These are phyloP conservation scores for Ammodytes marinus DNA, from an alignment of 2,113 vertebrate species.

Conservation along the genomic window DNA sequence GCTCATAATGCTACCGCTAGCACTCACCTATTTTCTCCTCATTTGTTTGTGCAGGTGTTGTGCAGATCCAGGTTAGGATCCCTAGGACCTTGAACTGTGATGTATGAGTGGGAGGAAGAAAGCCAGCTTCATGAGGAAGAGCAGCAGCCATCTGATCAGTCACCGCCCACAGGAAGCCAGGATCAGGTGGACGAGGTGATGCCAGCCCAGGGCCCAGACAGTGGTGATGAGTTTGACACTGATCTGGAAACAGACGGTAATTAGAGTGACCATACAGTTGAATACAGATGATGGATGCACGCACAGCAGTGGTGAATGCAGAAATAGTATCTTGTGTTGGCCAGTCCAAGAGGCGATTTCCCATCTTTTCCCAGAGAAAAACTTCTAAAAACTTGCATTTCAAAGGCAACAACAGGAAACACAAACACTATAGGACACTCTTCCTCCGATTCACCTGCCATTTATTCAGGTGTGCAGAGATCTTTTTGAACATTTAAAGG, in stretches of 20 bases:
- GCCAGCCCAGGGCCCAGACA: conserved; percentile 28
- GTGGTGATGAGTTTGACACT: conserved; percentile 73
- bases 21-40: neutral
- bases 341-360: too few relatives aligned
- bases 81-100: neutral
- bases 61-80: neutral
- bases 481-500: too few relatives aligned
- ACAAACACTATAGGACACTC: too few relatives aligned
- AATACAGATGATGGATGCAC: neutral
- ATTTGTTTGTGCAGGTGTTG: neutral
- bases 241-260: conserved; percentile 82
- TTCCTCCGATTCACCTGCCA: too few relatives aligned
- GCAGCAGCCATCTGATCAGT: neutral
- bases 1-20: neutral
- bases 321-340: too few relatives aligned
- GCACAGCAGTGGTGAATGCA: too few relatives aligned
- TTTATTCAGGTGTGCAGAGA: too few relatives aligned
- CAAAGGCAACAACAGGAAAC: too few relatives aligned
- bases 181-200: neutral
- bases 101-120: conserved; percentile 6
- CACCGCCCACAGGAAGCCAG: conserved; percentile 16
- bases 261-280: neutral
- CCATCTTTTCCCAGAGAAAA: too few relatives aligned
- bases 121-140: neutral
- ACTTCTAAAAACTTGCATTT: too few relatives aligned